These are phyloP conservation scores for Formica aserva DNA, from an alignment of 2,888 invertebrate genomes.

Conservation along the genomic window DNA sequence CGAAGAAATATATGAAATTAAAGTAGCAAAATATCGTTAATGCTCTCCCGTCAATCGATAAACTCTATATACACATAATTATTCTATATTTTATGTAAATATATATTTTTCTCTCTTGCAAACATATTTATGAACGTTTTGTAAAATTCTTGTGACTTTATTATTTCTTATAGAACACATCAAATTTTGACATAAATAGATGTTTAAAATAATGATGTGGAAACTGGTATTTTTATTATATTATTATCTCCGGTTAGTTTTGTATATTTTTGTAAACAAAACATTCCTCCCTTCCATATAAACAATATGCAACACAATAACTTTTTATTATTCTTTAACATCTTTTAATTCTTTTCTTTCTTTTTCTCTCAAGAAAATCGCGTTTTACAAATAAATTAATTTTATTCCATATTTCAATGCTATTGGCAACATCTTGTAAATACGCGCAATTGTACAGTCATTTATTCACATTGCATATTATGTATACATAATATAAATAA, in stretches of 20 bases:
- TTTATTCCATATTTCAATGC: neutral
- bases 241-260: neutral
- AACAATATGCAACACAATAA: neutral
- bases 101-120: neutral
- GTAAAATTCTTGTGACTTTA: neutral
- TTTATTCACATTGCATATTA: constrained; percentile 50
- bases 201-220: neutral
- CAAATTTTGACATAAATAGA: neutral
- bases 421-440: constrained; percentile 60
- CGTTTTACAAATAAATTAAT: neutral
- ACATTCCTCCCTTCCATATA: neutral
- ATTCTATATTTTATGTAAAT: constrained; percentile 12
- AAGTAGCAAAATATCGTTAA: constrained; percentile 15
- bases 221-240: neutral
- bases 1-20: constrained; percentile 12
- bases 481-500: constrained; percentile 68
- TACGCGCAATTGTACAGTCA: constrained; percentile 65
- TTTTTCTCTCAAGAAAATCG: neutral
- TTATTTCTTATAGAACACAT: neutral
- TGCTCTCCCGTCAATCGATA: neutral
- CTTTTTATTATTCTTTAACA: neutral
- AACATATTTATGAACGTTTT: constrained; percentile 18
- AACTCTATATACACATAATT: neutral
- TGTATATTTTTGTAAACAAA: constrained; percentile 1
- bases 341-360: neutral